Evolutionary conservation across 2,888 invertebrate genomes (phyloP), one percentile per base, ranked within the genome.

Genomic region (Nomada hirtipes): DNA sequence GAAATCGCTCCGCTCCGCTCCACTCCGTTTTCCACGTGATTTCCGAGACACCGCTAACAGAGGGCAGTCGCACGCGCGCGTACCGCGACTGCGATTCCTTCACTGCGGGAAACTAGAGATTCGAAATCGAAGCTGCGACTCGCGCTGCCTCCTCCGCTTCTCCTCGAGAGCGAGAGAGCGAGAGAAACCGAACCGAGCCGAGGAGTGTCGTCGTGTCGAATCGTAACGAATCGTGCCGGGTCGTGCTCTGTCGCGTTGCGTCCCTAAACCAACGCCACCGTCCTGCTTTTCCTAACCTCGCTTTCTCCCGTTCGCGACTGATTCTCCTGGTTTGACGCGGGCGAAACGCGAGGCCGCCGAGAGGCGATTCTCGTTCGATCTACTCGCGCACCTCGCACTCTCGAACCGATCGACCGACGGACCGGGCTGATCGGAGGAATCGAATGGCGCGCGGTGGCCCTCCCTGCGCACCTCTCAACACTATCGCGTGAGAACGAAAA

Each of bases 51-150:
- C 75, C 70, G 79, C 69, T 67, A 64, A 79, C 76, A 83, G 83
- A 84, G 83, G 83, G 83, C 83, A 69, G 79, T 60, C 75, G 74
- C 70, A 83, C 76, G 86, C 82, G 83, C 87, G 79, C 84, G 71
- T 80, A 65, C 79, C 79, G 82, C 83, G 79, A 85, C 83, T 71
- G 80, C 82, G 83, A 78, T 78, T 82, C 73, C 82, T 83, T 82
- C 65, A 76, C 82, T 82, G 82, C 83, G 77, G 82, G 69, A 76
- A 82, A 82, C 68, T 57, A 59, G 71, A 72, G 79, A 82, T 82
- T 82, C 82, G 69, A 65, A 73, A 77, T 83, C 82, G 77, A 82
- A 83, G 59, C 47, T 82, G 69, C 63, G 82, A 36, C 57, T 65
- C 42, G 65, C 80, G 75, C 69, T 55, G n/a, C 76, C 60, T 53